Percentiles rank a stretch among this genome's conserved stretches.
phyloP scores from a whole-genome alignment of 2,113 vertebrate genomes.

The Isichthys henryi region DNA sequence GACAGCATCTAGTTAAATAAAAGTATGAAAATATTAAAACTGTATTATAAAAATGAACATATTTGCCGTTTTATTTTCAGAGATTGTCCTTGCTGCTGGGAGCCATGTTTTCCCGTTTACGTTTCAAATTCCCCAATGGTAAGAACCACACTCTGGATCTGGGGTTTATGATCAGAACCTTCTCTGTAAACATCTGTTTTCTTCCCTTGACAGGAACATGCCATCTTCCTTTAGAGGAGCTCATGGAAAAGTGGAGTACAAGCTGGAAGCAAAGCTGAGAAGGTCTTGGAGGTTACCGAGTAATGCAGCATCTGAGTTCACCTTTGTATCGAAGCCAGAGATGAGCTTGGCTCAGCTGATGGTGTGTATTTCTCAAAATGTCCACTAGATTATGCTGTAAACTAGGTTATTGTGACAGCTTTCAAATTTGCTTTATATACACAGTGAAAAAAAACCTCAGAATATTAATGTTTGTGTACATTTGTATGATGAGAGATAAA shows the following conservation, averaged over 20 bases:
- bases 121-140: constrained; percentile 54
- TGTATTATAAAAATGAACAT: neutral
- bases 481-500: constrained; percentile 30
- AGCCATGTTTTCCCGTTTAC: constrained; percentile 55
- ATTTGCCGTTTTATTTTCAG: neutral
- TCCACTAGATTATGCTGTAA: neutral
- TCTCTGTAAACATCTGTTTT: neutral
- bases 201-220: constrained; percentile 39
- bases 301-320: constrained; percentile 29
- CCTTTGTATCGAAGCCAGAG: constrained; percentile 38
- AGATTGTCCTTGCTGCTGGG: constrained; percentile 42
- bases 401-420: neutral
- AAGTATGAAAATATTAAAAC: neutral
- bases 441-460: neutral
- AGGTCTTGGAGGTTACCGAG: constrained; percentile 49
- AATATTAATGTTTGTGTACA: neutral
- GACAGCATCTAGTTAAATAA: neutral
- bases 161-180: neutral
- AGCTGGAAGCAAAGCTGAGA: constrained; percentile 46
- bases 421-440: no score
- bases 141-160: constrained; percentile 27
- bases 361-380: constrained; percentile 37
- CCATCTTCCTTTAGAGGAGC: constrained; percentile 47
- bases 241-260: constrained; percentile 55
- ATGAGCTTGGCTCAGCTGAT: constrained; percentile 32